Conservation (phyloP, 2,113 vertebrate species). For the Hippocampus abdominalis region DNA sequence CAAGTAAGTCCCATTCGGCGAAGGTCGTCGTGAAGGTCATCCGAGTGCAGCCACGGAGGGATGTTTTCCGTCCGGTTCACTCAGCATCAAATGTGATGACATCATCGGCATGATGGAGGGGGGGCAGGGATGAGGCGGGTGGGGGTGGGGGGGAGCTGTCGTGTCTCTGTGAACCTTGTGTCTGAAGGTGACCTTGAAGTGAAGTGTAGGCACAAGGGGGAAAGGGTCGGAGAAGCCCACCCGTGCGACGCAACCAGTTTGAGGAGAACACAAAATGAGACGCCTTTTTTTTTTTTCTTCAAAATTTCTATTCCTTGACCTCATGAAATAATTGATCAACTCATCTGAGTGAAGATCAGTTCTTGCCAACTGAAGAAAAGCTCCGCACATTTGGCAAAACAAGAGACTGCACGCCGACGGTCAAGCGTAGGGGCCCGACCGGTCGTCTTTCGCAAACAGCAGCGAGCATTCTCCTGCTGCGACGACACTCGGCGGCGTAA, state of each 20-base stretch:
- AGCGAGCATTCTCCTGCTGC: slow-evolving; percentile 44
- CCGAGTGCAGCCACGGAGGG: neutral
- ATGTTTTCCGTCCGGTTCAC: neutral
- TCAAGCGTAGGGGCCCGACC: too few relatives aligned
- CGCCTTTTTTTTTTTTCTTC: too few relatives aligned
- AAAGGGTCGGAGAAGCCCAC: neutral
- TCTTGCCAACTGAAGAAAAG: too few relatives aligned
- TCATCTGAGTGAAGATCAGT: too few relatives aligned
- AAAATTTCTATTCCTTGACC: too few relatives aligned
- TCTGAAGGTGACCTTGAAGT: neutral
- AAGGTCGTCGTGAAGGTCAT: slow-evolving; percentile 1
- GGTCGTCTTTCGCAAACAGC: slow-evolving; percentile 53
- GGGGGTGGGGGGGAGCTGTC: neutral
- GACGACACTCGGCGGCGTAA: slow-evolving; percentile 58
- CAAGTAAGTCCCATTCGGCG: neutral
- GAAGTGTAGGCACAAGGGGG: neutral
- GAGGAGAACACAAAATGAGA: too few relatives aligned
- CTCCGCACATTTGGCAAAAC: too few relatives aligned
- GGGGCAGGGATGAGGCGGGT: neutral
- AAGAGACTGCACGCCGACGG: too few relatives aligned
- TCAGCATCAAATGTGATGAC: neutral
- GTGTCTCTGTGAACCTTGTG: neutral
- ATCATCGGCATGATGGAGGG: neutral
- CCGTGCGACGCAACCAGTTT: too few relatives aligned
- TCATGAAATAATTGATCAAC: too few relatives aligned